Conservation (phyloP, 2,888 invertebrate genomes). For the Steinernema hermaphroditum region DNA sequence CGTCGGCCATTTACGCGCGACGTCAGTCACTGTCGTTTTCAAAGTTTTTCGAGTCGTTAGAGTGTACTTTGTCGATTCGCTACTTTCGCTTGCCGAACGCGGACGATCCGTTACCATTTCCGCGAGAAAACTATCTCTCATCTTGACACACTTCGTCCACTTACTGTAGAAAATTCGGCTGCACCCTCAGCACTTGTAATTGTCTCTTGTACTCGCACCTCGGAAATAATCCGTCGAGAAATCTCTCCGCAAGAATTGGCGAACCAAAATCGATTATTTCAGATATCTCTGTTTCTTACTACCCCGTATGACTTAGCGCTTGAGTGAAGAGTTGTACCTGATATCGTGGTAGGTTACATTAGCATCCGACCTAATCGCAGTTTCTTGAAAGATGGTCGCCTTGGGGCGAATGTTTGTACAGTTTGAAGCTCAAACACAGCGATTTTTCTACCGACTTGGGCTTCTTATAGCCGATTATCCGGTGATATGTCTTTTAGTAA, state of each 20-base stretch:
- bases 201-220: too few species aligned
- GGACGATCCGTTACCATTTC: neutral
- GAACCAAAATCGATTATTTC: constrained; percentile 9
- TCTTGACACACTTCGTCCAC: too few species aligned
- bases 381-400: constrained; percentile 6
- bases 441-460: constrained; percentile 55
- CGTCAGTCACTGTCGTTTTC: constrained; percentile 10
- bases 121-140: too few species aligned
- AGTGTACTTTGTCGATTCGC: constrained; percentile 16
- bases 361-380: neutral
- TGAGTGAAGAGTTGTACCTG: neutral
- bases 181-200: too few species aligned
- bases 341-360: neutral
- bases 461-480: constrained; percentile 55
- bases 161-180: too few species aligned
- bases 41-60: constrained; percentile 26
- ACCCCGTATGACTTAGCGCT: constrained; percentile 5
- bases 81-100: constrained; percentile 15
- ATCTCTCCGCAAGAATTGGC: neutral
- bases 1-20: constrained; percentile 10
- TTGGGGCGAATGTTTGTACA: constrained; percentile 15
- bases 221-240: constrained; percentile 1
- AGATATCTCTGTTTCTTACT: neutral
- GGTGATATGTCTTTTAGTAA: constrained; percentile 47
- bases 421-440: constrained; percentile 48